Base-by-base conservation (phyloP, 2,113 vertebrate species). In the Corythaeola cristata region DNA sequence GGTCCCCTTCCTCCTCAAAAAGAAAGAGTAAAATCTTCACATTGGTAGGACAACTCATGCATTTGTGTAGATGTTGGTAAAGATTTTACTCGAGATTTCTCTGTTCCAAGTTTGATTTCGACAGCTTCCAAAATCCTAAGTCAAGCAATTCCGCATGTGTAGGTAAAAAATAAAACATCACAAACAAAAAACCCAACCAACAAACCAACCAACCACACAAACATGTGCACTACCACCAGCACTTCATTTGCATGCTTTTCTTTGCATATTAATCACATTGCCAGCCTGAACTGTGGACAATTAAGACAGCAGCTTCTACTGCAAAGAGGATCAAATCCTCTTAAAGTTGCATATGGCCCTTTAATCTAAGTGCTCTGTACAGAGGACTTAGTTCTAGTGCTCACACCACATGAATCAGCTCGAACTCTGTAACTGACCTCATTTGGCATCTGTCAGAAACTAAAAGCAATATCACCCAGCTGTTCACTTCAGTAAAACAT, bases 401-500 rank as follows among this genome's bases (percentile, higher is more conserved):
- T 74, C 64, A 66, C 80, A 52, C 63, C 49, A 75, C 79, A 79
- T 60, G 93, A 92, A 89, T 93, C 90, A 77, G 72, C 77, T 93
- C 6, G 0, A 88, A 60, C 86, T 45, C 75, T 88, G 76, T 91
- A 96, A 96, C 90, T 96, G 94, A 96, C 97, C 94, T 96, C 90
- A 84, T 95, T 96, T 96, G 89, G 75, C 93, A 92, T 96, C 93
- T 94, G 91, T 55, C 75, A 94, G 78, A 96, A 91, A 83, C 63
- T n/a, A 90, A 93, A 90, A 95, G 82, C 72, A 96, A 53, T 35
- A 89, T 41, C 68, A 90, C 12, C 58, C 89, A 95, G 73, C 72
- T 91, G 93, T 93, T 96, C 85, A 88, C 60, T 95, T 93, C 17
- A 92, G 72, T 90, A 67, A 96, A 96, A 84, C 14, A 72, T 50